Conservation (phyloP, 1,140 invertebrate genomes). For the Drosophila rhopaloa region DNA sequence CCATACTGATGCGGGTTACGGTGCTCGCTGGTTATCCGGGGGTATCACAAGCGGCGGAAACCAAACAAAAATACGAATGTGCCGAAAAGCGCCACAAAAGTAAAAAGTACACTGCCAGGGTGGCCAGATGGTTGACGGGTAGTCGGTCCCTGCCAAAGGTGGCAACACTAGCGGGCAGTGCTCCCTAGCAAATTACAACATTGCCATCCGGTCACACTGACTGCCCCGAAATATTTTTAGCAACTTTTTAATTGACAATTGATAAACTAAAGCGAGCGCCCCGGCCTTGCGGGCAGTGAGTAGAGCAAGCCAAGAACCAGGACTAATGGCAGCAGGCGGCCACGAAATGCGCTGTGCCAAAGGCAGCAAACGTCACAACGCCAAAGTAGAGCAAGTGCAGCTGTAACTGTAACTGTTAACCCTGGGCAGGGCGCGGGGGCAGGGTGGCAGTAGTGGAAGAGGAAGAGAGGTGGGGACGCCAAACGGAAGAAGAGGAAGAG, state of each 20-base stretch:
- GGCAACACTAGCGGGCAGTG: background rate
- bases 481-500: conserved; percentile 12
- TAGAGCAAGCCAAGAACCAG: background rate
- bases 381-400: conserved; percentile 51
- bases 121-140: conserved; percentile 1
- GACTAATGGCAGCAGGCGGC: conserved; percentile 28
- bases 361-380: conserved; percentile 24
- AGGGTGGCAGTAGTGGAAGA: conserved; percentile 10
- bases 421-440: conserved; percentile 12
- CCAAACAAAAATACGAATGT: conserved; percentile 30
- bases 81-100: conserved; percentile 37
- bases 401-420: conserved; percentile 37
- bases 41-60: conserved; percentile 13
- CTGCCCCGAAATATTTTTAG: conserved; percentile 12
- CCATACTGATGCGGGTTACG: conserved; percentile 50
- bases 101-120: conserved; percentile 8
- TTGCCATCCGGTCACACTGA: conserved; percentile 17
- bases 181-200: background rate
- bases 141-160: background rate
- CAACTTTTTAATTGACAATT: conserved; percentile 23
- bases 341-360: conserved; percentile 29
- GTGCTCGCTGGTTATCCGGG: conserved; percentile 12
- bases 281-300: conserved; percentile 14
- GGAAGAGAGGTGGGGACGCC: conserved; percentile 1
- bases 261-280: conserved; percentile 11